Base-by-base conservation (phyloP, 2,888 invertebrate species). In the Ceramica pisi region DNA sequence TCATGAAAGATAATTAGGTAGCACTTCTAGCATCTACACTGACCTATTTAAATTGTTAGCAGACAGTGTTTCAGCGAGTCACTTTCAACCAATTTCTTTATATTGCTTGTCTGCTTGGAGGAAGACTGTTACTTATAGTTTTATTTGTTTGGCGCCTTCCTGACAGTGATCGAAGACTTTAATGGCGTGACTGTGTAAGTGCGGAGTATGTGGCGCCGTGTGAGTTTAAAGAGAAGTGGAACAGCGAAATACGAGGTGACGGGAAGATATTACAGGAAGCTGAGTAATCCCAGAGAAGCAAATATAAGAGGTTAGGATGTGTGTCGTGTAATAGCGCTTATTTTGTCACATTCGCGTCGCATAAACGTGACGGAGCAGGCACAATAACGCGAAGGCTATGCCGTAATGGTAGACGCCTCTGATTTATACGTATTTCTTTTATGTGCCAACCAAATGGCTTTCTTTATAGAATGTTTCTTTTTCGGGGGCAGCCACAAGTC, bases 371-470 rank as follows among this genome's bases (percentile, higher is more conserved):
- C 92, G 89, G 89, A 92, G 92, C 90, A 91, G 85, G 90, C 88
- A 94, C 93, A 94, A 94, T 93, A 94, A 93, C 90, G 91, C 88
- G 89, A 85, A 88, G 89, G 87, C 91, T 86, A 89, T 87, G 88
- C 90, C 85, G 91, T 94, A 95, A 95, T 94, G 92, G 94, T 90
- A 88, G 91, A 88, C 93, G 88, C 87, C 88, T 92, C 94, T 94
- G 94, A 95, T 95, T 95, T 95, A 95, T 94, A 93, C 92, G 92
- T 93, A 92, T 94, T 94, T 93, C 94, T 94, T 95, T 95, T 95
- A 94, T 95, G 94, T 92, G 88, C 91, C 88, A 86, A 91, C 91
- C 87, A 91, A 94, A 94, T 94, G 91, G 92, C 90, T 93, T 92
- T 92, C 91, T 92, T 92, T 90, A 91, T 91, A 89, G 88, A 92